Percentiles rank a stretch among this genome's conserved stretches.
Evolutionary conservation across 1,140 invertebrate genomes (phyloP).

Genomic region (Procambarus virginalis): DNA sequence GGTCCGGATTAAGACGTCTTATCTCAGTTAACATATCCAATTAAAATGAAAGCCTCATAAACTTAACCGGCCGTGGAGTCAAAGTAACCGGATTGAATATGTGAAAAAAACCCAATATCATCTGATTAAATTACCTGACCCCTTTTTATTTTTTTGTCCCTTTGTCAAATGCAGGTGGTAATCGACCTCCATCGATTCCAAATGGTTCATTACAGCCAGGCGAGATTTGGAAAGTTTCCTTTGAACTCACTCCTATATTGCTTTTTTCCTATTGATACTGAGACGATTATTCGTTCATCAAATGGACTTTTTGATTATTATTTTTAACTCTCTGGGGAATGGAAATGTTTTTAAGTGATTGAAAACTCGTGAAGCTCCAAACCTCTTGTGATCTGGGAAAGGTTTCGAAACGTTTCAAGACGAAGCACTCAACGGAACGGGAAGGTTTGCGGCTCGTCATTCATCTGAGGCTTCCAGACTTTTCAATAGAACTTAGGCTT

Average conservation of each 20-base stretch:
- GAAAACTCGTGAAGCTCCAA: conserved; percentile 24
- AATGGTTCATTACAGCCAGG: conserved; percentile 24
- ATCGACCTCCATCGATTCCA: conserved; percentile 44
- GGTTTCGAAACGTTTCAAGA: background rate
- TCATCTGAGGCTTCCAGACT: too few relatives aligned
- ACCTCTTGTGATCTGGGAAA: background rate
- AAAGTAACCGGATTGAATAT: background rate
- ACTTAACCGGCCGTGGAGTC: background rate
- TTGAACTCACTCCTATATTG: conserved; percentile 11
- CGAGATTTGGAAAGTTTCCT: conserved; percentile 33
- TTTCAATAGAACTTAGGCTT: too few relatives aligned
- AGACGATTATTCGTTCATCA: conserved; percentile 4
- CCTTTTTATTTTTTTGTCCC: background rate
- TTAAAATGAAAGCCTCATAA: conserved; percentile 1
- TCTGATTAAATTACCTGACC: conserved; percentile 24
- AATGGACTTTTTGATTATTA: background rate
- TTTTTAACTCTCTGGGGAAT: conserved; percentile 3
- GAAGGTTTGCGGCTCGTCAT: background rate
- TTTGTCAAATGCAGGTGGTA: conserved; percentile 41
- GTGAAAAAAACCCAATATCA: background rate
- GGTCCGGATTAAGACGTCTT: background rate
- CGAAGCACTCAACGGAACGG: background rate
- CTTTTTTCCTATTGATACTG: conserved; percentile 8
- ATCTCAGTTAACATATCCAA: conserved; percentile 4
- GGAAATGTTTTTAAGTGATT: conserved; percentile 33